phyloP scores from a whole-genome alignment of 1,140 invertebrate genomes.

The Mycetomoellerius zeteki region DNA sequence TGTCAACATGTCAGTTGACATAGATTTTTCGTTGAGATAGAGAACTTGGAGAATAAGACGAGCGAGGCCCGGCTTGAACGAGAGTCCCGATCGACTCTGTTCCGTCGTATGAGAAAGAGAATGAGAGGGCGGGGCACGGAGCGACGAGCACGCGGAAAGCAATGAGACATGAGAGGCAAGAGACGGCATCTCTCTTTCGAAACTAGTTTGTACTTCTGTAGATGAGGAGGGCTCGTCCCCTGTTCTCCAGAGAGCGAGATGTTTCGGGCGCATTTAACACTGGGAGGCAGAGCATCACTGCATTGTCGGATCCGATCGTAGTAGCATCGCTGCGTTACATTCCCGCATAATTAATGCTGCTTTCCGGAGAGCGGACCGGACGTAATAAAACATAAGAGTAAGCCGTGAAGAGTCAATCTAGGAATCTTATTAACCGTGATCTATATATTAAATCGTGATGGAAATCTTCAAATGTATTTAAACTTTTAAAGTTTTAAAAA shows the following conservation, averaged over 20 bases:
- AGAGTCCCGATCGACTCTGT: constrained; percentile 77
- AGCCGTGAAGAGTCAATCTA: constrained; percentile 2
- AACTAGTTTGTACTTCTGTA: constrained; percentile 78
- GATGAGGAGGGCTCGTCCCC: constrained; percentile 39
- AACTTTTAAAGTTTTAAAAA: not conserved
- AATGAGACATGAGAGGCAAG: constrained; percentile 37
- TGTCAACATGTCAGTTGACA: constrained; percentile 84
- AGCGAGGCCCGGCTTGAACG: constrained; percentile 58
- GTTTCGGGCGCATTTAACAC: constrained; percentile 74
- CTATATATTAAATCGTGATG: not conserved
- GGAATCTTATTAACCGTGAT: constrained; percentile 2
- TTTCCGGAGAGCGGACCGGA: constrained; percentile 37
- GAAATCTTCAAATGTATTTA: not conserved
- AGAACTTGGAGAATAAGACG: constrained; percentile 79
- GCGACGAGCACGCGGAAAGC: not conserved
- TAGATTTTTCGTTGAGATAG: constrained; percentile 83
- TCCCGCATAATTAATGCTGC: constrained; percentile 71
- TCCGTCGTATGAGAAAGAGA: constrained; percentile 68
- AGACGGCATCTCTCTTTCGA: constrained; percentile 67
- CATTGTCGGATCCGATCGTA: constrained; percentile 62
- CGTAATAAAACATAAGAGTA: constrained; percentile 29
- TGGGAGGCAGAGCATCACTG: constrained; percentile 64
- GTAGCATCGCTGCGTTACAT: constrained; percentile 54
- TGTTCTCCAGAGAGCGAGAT: constrained; percentile 61
- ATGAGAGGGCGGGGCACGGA: constrained; percentile 20